Percentiles rank a stretch among this genome's conserved stretches.
Evolutionary conservation across 2,113 vertebrate genomes (phyloP).

Genomic region (Petaurus breviceps): DNA sequence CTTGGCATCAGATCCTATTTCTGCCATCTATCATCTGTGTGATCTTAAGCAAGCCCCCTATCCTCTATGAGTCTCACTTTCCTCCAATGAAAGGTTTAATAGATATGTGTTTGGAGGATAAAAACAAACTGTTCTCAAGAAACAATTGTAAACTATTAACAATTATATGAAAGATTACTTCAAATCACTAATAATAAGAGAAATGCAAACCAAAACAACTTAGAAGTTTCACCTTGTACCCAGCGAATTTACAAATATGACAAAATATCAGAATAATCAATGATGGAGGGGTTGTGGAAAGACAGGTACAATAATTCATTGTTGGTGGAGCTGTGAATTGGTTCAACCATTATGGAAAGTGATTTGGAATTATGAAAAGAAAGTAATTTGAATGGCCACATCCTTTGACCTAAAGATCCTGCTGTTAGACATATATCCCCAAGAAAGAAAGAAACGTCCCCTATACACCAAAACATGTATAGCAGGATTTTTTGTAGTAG

Average conservation of each 20-base stretch:
- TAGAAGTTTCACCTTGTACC: background rate
- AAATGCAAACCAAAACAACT: background rate
- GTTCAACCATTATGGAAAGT: background rate
- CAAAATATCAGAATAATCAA: background rate
- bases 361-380: background rate
- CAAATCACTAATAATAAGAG: background rate
- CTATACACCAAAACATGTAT: background rate
- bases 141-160: background rate
- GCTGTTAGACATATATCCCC: background rate
- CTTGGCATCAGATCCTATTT: background rate
- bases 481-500: background rate
- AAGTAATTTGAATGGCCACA: background rate
- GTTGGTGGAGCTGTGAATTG: background rate
- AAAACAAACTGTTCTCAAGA: background rate
- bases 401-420: background rate
- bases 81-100: background rate
- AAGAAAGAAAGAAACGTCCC: background rate
- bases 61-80: background rate
- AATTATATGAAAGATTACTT: background rate
- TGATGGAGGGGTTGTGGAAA: background rate
- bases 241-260: background rate
- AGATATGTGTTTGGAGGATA: background rate
- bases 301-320: background rate
- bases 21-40: background rate
- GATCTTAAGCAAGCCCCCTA: background rate